Conservation (phyloP, 2,888 invertebrate genomes). For the Cordilura impudica region DNA sequence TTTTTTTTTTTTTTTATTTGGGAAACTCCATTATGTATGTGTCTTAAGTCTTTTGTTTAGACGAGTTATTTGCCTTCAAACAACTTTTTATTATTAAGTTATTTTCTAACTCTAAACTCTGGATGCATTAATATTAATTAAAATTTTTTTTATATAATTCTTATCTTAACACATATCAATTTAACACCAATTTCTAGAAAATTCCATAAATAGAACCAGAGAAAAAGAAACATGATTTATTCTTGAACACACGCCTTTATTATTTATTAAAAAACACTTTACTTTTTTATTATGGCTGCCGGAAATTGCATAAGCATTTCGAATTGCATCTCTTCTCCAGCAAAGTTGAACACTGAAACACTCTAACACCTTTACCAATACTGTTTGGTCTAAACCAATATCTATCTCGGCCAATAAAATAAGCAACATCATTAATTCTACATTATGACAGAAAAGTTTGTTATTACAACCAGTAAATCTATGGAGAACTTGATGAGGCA, state of each 20-base stretch:
- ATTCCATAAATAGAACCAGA: background rate
- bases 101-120: too few species aligned
- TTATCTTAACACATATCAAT: background rate
- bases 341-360: background rate
- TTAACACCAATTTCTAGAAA: background rate
- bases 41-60: background rate
- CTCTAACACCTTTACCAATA: background rate
- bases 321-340: background rate
- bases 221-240: background rate
- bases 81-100: background rate
- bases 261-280: slow-evolving; percentile 30
- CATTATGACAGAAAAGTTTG: slow-evolving; percentile 55
- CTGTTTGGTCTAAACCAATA: background rate
- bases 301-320: slow-evolving; percentile 69
- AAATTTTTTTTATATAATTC: background rate
- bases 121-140: too few species aligned
- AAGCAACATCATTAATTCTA: slow-evolving; percentile 51
- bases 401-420: slow-evolving; percentile 21
- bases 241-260: slow-evolving; percentile 6
- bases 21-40: background rate
- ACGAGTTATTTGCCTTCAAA: background rate
- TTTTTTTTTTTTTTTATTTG: background rate
- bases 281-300: slow-evolving; percentile 69
- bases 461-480: slow-evolving; percentile 9
- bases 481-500: background rate